Conservation (phyloP, 2,113 vertebrate genomes). For the Ahaetulla prasina region DNA sequence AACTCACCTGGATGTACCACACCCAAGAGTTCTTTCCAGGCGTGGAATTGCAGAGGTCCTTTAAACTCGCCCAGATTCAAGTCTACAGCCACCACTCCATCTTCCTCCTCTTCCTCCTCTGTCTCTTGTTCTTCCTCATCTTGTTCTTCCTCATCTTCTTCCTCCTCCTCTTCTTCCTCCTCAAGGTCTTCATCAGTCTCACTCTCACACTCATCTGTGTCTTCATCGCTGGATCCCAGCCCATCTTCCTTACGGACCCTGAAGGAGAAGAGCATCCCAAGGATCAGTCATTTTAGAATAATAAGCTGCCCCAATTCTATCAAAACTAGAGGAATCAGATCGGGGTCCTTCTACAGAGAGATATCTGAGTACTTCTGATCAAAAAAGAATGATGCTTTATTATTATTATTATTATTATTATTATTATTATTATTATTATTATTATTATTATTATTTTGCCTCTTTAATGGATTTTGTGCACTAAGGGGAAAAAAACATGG, state of each 20-base stretch:
- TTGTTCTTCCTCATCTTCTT: no score
- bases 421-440: no score
- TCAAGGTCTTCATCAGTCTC: neutral
- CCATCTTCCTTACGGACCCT: slow-evolving; percentile 8
- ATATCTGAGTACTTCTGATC: no score
- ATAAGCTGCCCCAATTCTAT: neutral
- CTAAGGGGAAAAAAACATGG: no score
- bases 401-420: no score
- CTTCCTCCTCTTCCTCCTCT: neutral
- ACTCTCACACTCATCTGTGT: slow-evolving; percentile 4
- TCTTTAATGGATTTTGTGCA: no score
- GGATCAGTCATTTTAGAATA: neutral
- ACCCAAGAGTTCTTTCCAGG: slow-evolving; percentile 18
- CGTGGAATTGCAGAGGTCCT: slow-evolving; percentile 18
- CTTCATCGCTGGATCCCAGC: neutral
- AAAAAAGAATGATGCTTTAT: no score
- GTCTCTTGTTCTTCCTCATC: neutral
- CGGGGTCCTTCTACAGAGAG: no score
- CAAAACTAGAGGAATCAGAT: neutral
- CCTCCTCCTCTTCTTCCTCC: neutral
- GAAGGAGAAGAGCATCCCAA: neutral
- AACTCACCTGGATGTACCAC: neutral
- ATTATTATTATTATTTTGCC: no score
- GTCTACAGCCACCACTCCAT: slow-evolving; percentile 24
- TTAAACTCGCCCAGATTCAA: slow-evolving; percentile 25